Evolutionary conservation across 1,140 invertebrate species (phyloP).

Genomic region (Asobara japonica): DNA sequence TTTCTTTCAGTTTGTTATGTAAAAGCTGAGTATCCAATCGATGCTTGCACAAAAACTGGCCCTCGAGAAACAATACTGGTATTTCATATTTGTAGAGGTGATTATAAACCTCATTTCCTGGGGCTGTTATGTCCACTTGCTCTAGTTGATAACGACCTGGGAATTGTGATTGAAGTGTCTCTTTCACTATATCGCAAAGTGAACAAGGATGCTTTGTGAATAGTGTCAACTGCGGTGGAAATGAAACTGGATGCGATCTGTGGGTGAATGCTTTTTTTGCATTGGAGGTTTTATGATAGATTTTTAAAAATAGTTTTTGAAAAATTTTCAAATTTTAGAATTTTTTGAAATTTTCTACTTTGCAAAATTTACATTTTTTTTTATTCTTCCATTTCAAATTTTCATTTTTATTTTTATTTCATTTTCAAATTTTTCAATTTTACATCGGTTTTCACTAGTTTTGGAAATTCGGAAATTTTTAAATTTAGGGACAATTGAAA

Average conservation of each 20-base stretch:
- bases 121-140: slow-evolving; percentile 79
- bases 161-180: slow-evolving; percentile 72
- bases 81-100: slow-evolving; percentile 86
- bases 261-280: too few species aligned
- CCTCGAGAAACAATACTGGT: slow-evolving; percentile 87
- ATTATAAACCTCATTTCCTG: slow-evolving; percentile 78
- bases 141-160: slow-evolving; percentile 71
- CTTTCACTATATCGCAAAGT: slow-evolving; percentile 83
- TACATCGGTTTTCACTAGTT: too few species aligned
- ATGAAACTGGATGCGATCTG: slow-evolving; percentile 51
- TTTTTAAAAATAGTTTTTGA: too few species aligned
- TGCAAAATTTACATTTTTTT: too few species aligned
- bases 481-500: too few species aligned
- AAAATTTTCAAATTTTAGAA: too few species aligned
- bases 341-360: too few species aligned
- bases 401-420: too few species aligned
- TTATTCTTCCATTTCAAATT: too few species aligned
- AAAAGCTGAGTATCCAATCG: slow-evolving; percentile 71
- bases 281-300: too few species aligned
- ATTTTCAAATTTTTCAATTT: too few species aligned
- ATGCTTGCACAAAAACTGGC: slow-evolving; percentile 86
- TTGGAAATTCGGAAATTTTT: too few species aligned
- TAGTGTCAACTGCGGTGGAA: slow-evolving; percentile 73
- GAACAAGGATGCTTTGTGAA: slow-evolving; percentile 85
- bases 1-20: slow-evolving; percentile 59